Base-by-base conservation (phyloP, 2,888 invertebrate genomes). In the Hydrotaea diabolus region DNA sequence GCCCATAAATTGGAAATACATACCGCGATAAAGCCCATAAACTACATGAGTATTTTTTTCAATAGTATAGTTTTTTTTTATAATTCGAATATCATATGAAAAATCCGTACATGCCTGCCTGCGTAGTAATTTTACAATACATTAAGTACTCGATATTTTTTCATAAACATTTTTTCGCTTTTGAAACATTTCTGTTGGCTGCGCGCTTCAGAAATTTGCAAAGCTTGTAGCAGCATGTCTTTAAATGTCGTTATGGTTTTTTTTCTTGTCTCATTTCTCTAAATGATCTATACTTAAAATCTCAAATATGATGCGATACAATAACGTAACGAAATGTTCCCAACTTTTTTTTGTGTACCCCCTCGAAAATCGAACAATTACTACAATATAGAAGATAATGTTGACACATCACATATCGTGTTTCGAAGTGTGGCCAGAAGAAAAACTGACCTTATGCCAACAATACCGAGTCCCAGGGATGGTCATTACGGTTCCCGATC, bases 401-500 rank as follows among this genome's bases (percentile, higher is more conserved):
- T 90, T 89, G 93, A 92, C 89, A 89, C 91, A 89, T 89, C 92
- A 90, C 94, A 94, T 82, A 94, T 94, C 89, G 93, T 95, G 92
- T 96, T 96, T 94, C 95, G 95, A 87, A 96, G 96, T 87, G 96
- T 96, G 90, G 96, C 96, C 90, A 95, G 97, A 89, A 95, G 97
- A 90, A 96, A 96, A 93, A 97, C 97, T 86, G 97, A 98, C 94
- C 94, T 98, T 92, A 96, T 97, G 94, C 98, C 98, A 87, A 97
- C 97, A 89, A 94, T 96, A 93, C 97, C 97, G 88, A 95, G 94
- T 88, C 94, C 95, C 86, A 93, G 95, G 89, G 96, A 95, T 90
- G 92, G 93, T 89, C 92, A 93, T 86, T 93, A 92, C 88, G 92
- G 92, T 90, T 93, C 93, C 89, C 92, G 93, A 91, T 92, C 93